Evolutionary conservation across 2,113 vertebrate species (phyloP), one percentile per base, ranked within the genome.

Genomic region (Parus major): DNA sequence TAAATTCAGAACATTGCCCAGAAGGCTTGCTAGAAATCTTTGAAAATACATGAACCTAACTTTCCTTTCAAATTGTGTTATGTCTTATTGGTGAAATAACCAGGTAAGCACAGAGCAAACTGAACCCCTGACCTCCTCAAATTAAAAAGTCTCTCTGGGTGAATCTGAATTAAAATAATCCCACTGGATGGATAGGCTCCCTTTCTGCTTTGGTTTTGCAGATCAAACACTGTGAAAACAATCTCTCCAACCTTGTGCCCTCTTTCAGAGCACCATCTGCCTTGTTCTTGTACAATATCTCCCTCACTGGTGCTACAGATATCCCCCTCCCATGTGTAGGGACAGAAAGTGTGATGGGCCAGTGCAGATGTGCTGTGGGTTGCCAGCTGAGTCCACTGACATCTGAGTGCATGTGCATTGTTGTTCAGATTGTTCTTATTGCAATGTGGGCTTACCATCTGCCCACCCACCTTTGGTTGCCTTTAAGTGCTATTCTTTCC

Each of bases 191-290:
- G 29, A 21, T 56, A 94, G 39, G 18, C 41, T 83, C 24, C 47
- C 65, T 42, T 80, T 77, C 82, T 90, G 72, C 60, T 83, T 84
- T 94, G 87, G 29, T 20, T 95, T 57, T 90, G 75, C 79, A 83
- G n/a, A 80, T 55, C 75, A 86, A 93, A 57, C 12, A 15, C 24
- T 36, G 8, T 47, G 33, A 69, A 94, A 86, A 68, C 31, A 52
- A 17, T 21, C 27, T 64, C 19, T 85, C 36, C 60, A 88, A 73
- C 31, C 31, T 63, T 18, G 9, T 65, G 63, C 9, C 33, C 17
- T 4, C 5, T 90, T 82, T 70, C 75, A 63, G 52, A 57, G 31
- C 39, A 82, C 61, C 47, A 44, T 52, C 63, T 86, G 47, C 63
- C 35, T 89, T 89, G 22, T 71, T 86, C 41, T 57, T 50, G 31